These are phyloP conservation scores for Matsumyia berberina DNA, from an alignment of 2,888 invertebrate genomes.

Conservation along the genomic window DNA sequence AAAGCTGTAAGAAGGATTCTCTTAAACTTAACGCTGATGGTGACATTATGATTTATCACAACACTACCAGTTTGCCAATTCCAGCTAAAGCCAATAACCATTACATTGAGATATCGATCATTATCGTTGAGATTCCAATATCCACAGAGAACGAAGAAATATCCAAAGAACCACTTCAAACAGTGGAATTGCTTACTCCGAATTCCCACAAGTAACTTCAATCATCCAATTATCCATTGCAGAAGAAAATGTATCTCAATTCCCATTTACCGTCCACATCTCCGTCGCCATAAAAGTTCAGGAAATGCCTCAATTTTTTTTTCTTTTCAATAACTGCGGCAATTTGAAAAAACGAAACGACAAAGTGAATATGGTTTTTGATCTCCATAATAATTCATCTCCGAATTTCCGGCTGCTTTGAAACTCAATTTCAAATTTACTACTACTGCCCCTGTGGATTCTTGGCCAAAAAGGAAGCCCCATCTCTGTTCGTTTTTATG, in stretches of 20 bases:
- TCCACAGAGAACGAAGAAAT: too few species aligned
- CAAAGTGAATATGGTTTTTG: slow-evolving; percentile 52
- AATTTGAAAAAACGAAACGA: slow-evolving; percentile 25
- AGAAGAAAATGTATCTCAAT: background rate
- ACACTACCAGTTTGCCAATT: too few species aligned
- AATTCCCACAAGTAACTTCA: background rate
- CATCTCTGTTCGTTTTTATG: slow-evolving; percentile 26
- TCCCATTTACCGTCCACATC: background rate
- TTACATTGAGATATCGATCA: too few species aligned
- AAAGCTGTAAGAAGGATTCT: too few species aligned
- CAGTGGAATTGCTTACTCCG: too few species aligned
- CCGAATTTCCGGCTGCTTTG: slow-evolving; percentile 46
- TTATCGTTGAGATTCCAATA: too few species aligned
- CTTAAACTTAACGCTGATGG: too few species aligned
- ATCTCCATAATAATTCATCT: slow-evolving; percentile 57
- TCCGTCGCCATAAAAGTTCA: background rate
- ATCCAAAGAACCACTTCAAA: too few species aligned
- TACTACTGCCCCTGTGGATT: too few species aligned
- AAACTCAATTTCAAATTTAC: slow-evolving; percentile 60
- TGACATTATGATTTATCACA: too few species aligned
- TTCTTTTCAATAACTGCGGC: slow-evolving; percentile 23
- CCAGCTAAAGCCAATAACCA: too few species aligned
- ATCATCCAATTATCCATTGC: slow-evolving; percentile 17
- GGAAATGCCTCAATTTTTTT: background rate
- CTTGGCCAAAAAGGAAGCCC: background rate